A percentile compares a stretch with the other conserved stretches of the same genome.
Conservation (phyloP, 1,140 invertebrate species). For the Mizuhopecten yessoensis region DNA sequence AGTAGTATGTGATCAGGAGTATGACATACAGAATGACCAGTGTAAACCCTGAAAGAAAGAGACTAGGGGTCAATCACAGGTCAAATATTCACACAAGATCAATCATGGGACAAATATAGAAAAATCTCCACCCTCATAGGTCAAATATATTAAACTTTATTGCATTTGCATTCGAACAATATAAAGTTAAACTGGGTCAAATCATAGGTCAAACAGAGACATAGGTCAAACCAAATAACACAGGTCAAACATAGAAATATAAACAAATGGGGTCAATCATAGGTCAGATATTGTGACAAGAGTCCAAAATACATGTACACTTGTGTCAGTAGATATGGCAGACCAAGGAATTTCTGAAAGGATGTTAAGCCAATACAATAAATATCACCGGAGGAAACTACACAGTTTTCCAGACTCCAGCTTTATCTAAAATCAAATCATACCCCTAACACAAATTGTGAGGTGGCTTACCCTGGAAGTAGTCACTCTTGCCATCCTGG, state of each 20-base stretch:
- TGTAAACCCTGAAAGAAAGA: slow-evolving; percentile 72
- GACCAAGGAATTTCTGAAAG: background rate
- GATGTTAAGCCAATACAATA: too few relatives aligned
- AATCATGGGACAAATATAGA: background rate
- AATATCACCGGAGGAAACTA: too few relatives aligned
- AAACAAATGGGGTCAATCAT: background rate
- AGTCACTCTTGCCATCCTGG: slow-evolving; percentile 81
- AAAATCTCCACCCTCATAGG: background rate
- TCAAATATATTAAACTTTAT: too few relatives aligned
- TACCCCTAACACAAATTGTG: too few relatives aligned
- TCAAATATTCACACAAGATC: background rate
- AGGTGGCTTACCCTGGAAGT: slow-evolving; percentile 78
- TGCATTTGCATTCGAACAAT: too few relatives aligned
- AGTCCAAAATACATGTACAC: too few relatives aligned
- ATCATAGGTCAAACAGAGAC: slow-evolving; percentile 41
- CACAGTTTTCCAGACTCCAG: too few relatives aligned
- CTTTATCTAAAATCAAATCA: too few relatives aligned
- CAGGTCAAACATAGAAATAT: slow-evolving; percentile 36
- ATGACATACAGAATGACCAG: slow-evolving; percentile 78
- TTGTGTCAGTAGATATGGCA: background rate
- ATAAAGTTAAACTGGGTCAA: background rate
- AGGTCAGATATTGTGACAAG: background rate
- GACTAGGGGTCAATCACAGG: slow-evolving; percentile 40
- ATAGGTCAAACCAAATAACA: background rate
- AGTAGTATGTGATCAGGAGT: slow-evolving; percentile 79